phyloP scores from a whole-genome alignment of 2,888 invertebrate genomes.

The Rhamnusium bicolor region DNA sequence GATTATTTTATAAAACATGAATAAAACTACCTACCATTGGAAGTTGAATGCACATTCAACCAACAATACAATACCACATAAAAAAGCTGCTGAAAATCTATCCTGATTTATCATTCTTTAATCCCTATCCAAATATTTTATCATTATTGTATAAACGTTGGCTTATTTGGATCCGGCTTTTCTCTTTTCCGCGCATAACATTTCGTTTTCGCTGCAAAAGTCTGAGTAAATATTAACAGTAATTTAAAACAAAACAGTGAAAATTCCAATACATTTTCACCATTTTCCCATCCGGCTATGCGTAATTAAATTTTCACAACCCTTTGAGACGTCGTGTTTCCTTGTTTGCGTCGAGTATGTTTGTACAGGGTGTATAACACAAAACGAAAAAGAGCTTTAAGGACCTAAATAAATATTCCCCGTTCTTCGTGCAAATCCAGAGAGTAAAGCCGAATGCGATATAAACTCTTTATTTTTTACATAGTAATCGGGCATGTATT shows the following conservation, averaged over 20 bases:
- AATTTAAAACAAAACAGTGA: conserved; percentile 23
- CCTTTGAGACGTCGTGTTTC: conserved; percentile 1
- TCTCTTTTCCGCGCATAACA: neutral
- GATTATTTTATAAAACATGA: neutral
- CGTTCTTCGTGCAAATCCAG: neutral
- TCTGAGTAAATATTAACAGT: conserved; percentile 19
- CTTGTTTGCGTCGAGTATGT: neutral
- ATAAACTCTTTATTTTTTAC: neutral
- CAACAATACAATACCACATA: neutral
- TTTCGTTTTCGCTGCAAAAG: neutral
- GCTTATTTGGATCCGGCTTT: neutral
- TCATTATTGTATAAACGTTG: neutral
- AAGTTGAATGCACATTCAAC: neutral
- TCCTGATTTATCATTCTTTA: neutral
- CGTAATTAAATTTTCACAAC: conserved; percentile 31
- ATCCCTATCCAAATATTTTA: neutral
- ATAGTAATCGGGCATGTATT: neutral
- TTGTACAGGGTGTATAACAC: conserved; percentile 12
- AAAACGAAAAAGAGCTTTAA: conserved; percentile 4
- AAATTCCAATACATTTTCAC: conserved; percentile 17
- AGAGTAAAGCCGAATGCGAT: neutral
- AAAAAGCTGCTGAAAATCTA: neutral
- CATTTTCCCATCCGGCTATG: neutral
- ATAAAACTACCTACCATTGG: neutral
- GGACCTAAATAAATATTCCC: conserved; percentile 18